These are phyloP conservation scores for Branchipolynoe longqiensis DNA, from an alignment of 2,888 invertebrate genomes.

Conservation along the genomic window DNA sequence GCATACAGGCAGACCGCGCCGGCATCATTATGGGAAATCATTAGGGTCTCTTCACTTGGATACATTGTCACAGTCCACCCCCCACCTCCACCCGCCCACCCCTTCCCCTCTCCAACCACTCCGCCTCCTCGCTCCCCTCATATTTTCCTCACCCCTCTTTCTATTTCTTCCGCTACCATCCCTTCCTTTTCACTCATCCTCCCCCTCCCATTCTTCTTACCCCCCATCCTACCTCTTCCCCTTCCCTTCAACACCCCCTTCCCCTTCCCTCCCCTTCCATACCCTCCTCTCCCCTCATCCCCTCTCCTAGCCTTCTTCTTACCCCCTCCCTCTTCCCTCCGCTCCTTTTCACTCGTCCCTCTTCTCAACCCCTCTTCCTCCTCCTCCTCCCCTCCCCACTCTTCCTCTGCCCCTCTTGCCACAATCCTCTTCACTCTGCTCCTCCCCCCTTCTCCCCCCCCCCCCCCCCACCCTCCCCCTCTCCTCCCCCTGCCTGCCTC, in stretches of 20 bases:
- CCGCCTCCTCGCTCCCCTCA: not conserved
- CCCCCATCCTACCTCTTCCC: not conserved
- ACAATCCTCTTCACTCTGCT: not conserved
- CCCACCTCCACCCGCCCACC: not conserved
- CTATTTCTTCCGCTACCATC: not conserved
- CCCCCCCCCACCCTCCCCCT: not conserved
- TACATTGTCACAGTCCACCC: not conserved
- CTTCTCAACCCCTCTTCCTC: not conserved
- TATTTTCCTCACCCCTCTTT: not conserved
- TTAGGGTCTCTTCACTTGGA: conserved; percentile 36
- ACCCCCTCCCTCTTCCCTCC: not conserved
- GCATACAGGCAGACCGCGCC: not conserved
- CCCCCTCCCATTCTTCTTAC: not conserved
- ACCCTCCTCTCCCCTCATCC: not conserved
- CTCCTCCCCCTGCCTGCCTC: no score
- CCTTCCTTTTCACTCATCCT: not conserved
- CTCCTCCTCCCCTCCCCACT: not conserved
- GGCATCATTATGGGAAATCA: conserved; percentile 39
- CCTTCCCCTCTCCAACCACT: not conserved
- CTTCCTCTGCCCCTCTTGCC: no score
- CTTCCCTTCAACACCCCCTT: not conserved
- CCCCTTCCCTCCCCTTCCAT: not conserved
- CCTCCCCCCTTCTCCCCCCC: not conserved
- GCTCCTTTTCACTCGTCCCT: not conserved
- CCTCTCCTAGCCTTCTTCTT: not conserved